Evolutionary conservation across 2,113 vertebrate species (phyloP), one percentile per base, ranked within the genome.

Genomic region (Loxodonta africana): DNA sequence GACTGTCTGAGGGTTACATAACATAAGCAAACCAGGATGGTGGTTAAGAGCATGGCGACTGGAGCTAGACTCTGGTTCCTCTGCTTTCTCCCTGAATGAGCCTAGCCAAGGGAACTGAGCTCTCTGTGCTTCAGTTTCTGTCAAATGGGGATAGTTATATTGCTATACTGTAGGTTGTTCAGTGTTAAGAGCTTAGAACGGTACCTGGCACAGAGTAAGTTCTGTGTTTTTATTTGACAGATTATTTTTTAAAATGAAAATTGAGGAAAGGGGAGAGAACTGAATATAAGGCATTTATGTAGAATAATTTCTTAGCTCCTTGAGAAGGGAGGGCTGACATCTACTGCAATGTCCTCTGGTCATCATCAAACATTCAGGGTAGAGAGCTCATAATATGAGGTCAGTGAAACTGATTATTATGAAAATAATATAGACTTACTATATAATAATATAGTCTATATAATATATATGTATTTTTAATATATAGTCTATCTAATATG

Each of bases 171-270:
- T 30, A 90, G n/a, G 8, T 41, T 74, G 37, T 86, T 88, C n/a
- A 37, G 63, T 76, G 2, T 76, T 44, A 63, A 87, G 15, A 7
- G 28, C 33, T 63, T 88, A 57, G 20, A 90, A 73, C 3, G 44
- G 33, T 84, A 30, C n/a, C 20, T 46, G 37, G 23, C 30, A 41
- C 9, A 23, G 37, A 44, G 18, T 41, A 62, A 46, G 57, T 20
- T 41, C 25, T 83, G 28, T 67, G 30, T 76, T 78, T 88, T 76
- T 95, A 71, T 57, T 88, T 81, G 77, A 60, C 51, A 37, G 21
- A 48, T 83, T 65, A 67, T 86, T 89, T 86, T 89, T 87, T 90
- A 33, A 95, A 92, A 80, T 88, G 65, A 96, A 95, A 90, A 57
- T 65, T 46, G n/a, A 23, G 10, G 8, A 3, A 76, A 8, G 9